Conservation (phyloP, 2,797 vertebrate genomes). For the Phoeniculus purpureus region DNA sequence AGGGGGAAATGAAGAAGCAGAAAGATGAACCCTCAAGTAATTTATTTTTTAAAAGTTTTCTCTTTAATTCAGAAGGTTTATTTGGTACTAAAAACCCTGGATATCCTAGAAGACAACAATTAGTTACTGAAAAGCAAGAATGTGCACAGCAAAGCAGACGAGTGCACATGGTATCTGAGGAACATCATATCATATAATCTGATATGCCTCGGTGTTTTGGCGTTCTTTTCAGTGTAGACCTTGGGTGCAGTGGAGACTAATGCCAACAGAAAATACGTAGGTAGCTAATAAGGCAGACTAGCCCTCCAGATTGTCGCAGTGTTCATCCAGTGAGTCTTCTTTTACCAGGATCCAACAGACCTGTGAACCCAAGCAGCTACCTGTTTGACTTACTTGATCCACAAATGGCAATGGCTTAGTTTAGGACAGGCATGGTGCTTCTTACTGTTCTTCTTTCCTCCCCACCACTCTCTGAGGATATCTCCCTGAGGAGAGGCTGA, state of each 20-base stretch:
- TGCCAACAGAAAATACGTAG: not conserved
- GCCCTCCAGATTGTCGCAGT: not conserved
- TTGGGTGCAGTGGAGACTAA: not conserved
- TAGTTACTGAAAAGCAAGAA: not conserved
- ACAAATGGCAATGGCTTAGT: not conserved
- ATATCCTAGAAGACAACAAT: not conserved
- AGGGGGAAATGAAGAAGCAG: not conserved
- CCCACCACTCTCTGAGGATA: not conserved
- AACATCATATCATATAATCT: not conserved
- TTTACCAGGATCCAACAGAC: not conserved
- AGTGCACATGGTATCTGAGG: not conserved
- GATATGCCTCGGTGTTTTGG: not conserved
- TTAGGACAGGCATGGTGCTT: not conserved
- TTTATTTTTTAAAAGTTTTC: not conserved
- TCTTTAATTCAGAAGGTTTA: not conserved
- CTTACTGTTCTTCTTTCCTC: not conserved
- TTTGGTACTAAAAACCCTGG: not conserved
- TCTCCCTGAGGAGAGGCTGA: no score
- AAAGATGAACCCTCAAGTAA: constrained; percentile 32
- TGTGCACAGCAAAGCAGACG: not conserved
- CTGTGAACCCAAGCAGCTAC: not conserved
- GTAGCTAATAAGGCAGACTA: not conserved
- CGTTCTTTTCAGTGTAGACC: not conserved
- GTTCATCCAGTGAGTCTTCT: fast-evolving
- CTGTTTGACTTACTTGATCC: not conserved